Conservation (phyloP, 2,113 vertebrate genomes). For the Turnix velox region DNA sequence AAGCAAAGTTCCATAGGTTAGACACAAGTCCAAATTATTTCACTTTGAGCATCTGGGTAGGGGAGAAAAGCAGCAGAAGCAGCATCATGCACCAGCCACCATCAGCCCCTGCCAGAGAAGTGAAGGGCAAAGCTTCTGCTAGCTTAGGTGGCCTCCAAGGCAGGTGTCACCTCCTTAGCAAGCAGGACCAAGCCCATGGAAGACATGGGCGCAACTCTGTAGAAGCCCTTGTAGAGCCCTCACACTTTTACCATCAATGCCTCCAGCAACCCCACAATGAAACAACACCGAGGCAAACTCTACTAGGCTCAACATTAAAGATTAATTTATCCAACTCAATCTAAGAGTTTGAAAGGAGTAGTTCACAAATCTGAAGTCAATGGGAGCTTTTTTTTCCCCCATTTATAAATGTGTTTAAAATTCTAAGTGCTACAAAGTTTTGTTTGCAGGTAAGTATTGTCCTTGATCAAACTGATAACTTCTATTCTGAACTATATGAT, state of each 20-base stretch:
- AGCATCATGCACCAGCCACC: not conserved
- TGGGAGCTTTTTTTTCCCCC: rapidly evolving
- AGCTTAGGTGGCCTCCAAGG: not conserved
- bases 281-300: not conserved
- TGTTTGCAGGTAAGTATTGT: not conserved
- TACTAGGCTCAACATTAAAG: not conserved
- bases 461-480: not conserved
- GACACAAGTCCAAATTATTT: not conserved
- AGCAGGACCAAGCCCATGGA: not conserved
- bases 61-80: not conserved
- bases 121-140: not conserved
- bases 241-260: not conserved
- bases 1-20: not conserved
- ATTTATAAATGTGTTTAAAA: not conserved
- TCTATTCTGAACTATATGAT: not conserved
- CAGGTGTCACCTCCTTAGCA: too few species aligned
- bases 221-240: not conserved
- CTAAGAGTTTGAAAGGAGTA: not conserved
- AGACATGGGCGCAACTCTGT: rapidly evolving
- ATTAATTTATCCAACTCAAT: not conserved
- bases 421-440: not conserved
- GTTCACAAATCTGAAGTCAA: not conserved
- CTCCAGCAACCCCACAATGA: not conserved
- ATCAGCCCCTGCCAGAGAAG: rapidly evolving
- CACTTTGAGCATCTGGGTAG: not conserved